Evolutionary conservation across 2,888 invertebrate genomes (phyloP), one percentile per base, ranked within the genome.

Genomic region (Notodonta dromedarius): DNA sequence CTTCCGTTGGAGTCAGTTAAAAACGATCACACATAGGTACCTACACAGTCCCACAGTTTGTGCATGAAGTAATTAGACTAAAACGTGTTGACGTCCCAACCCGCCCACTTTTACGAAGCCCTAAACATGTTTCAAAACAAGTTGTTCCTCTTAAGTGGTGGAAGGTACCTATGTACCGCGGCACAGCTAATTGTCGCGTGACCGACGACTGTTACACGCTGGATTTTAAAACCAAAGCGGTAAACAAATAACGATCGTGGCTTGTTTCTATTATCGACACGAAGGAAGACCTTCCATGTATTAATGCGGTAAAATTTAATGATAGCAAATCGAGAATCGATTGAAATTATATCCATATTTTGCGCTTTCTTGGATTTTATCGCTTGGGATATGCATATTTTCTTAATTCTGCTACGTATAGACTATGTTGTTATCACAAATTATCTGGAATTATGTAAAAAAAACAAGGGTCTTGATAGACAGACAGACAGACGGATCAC

Each of bases 151-250:
- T 44, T 67, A 57, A 46, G 50, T 60, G 61, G 54, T 53, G 56
- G 61, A 55, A 56, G 63, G 60, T 35, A 70, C 24, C 24, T 24
- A 24, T 2, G 24, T 24, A 24, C 59, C 55, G 58, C 13, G 53
- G 46, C 39, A 60, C 40, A 44, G 54, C 64, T 72, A 66, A 74
- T 73, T 67, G 64, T 79, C 59, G 79, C 79, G 76, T 79, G 79
- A 77, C 74, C 61, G 63, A 69, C 60, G 66, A 67, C 69, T 58
- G 62, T 69, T 69, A 64, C 60, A 57, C 57, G 61, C 54, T 53
- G 58, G 70, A 69, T 67, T 70, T 63, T 67, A 67, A 66, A 76
- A 67, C 65, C 60, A 63, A 68, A 65, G 59, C 63, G 62, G 69
- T 75, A 71, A 75, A 77, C 72, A 77, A 73, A 69, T 60, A 63